phyloP scores from a whole-genome alignment of 2,888 invertebrate genomes.

The Leucoptera coffeella region DNA sequence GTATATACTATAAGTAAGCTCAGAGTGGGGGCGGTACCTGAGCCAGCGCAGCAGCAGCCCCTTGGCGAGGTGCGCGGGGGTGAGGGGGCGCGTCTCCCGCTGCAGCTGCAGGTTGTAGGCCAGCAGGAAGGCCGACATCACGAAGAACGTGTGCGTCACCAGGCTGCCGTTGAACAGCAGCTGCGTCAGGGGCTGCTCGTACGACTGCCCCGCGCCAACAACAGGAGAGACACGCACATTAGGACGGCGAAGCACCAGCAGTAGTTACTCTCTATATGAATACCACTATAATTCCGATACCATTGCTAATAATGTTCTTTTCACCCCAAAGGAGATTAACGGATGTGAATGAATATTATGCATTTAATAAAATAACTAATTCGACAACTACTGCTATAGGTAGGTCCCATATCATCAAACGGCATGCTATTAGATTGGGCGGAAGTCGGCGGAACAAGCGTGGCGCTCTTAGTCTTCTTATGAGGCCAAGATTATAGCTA shows the following conservation, averaged over 20 bases:
- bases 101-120: conserved; percentile 28
- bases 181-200: conserved; percentile 27
- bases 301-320: background rate
- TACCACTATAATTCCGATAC: background rate
- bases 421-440: too few species aligned
- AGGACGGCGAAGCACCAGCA: too few species aligned
- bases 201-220: conserved; percentile 15
- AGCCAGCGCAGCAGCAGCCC: conserved; percentile 30
- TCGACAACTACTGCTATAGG: too few species aligned
- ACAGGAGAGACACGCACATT: background rate
- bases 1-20: too few species aligned
- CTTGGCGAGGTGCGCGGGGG: conserved; percentile 20
- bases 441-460: too few species aligned
- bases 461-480: too few species aligned
- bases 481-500: too few species aligned
- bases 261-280: background rate
- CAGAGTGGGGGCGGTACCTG: too few species aligned
- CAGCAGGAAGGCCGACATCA: conserved; percentile 34
- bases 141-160: conserved; percentile 32
- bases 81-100: conserved; percentile 16
- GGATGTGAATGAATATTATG: background rate
- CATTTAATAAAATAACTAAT: too few species aligned
- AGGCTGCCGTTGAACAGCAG: conserved; percentile 29
- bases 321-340: background rate
- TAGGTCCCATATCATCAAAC: too few species aligned